Percentiles rank a stretch among this genome's conserved stretches.
phyloP scores from a whole-genome alignment of 2,113 vertebrate species.

The Pimephales promelas region DNA sequence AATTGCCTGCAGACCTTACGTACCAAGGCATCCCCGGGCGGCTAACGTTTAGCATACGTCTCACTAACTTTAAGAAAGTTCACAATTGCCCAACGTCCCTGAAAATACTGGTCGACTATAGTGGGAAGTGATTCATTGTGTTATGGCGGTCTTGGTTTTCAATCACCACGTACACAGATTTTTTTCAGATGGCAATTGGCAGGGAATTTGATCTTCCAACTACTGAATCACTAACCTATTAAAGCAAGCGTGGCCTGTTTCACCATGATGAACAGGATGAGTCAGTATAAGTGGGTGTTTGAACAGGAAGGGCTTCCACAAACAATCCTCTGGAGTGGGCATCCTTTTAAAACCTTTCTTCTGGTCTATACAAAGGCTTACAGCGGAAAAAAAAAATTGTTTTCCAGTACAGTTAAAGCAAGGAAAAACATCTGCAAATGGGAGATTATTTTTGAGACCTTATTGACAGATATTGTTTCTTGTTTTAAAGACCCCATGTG shows the following conservation, averaged over 20 bases:
- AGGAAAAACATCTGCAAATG: neutral
- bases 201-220: neutral
- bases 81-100: neutral
- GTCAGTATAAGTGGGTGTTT: conserved; percentile 31
- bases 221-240: conserved; percentile 44
- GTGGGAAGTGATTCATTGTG: neutral
- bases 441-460: too few relatives aligned
- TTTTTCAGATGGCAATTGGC: conserved; percentile 19
- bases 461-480: too few relatives aligned
- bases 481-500: too few relatives aligned
- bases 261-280: conserved; percentile 51
- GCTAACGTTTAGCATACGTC: conserved; percentile 39
- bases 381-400: neutral
- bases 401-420: neutral
- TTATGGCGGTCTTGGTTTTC: neutral
- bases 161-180: neutral
- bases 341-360: conserved; percentile 22
- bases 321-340: conserved; percentile 5
- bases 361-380: neutral
- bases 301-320: conserved; percentile 39
- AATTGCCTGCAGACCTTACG: conserved; percentile 58
- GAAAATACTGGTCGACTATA: neutral
- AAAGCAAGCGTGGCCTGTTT: conserved; percentile 48
- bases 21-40: conserved; percentile 39
- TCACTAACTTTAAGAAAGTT: conserved; percentile 8